Conservation (phyloP, 2,888 invertebrate genomes). For the Nomada hirtipes region DNA sequence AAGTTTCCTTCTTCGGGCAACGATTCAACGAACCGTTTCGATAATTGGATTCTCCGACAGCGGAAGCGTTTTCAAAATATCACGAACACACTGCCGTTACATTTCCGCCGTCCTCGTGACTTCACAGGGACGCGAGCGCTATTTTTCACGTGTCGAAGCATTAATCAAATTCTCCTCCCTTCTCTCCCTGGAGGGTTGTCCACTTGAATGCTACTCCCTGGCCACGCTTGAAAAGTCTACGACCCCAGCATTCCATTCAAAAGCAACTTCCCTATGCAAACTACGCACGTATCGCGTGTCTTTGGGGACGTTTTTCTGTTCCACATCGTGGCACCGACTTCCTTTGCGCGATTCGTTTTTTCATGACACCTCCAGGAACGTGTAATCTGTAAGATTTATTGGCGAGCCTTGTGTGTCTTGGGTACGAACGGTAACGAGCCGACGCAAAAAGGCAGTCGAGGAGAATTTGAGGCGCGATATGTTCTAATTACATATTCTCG, state of each 20-base stretch:
- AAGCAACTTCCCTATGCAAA: slow-evolving; percentile 29
- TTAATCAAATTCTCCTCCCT: slow-evolving; percentile 76
- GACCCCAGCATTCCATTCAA: slow-evolving; percentile 34
- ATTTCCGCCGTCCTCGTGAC: slow-evolving; percentile 41
- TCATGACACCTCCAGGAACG: background rate
- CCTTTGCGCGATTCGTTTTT: background rate
- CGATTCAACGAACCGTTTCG: slow-evolving; percentile 28
- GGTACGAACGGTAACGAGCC: background rate
- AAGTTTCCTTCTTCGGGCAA: slow-evolving; percentile 15
- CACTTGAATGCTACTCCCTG: slow-evolving; percentile 43
- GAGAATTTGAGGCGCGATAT: background rate
- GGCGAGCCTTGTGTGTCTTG: too few relatives aligned
- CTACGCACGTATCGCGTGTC: slow-evolving; percentile 12
- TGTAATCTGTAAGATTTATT: slow-evolving; percentile 7
- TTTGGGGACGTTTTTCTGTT: slow-evolving; percentile 4
- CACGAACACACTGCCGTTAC: slow-evolving; percentile 24
- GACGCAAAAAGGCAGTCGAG: background rate
- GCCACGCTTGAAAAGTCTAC: slow-evolving; percentile 29
- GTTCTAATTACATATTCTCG: slow-evolving; percentile 23
- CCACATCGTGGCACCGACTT: background rate
- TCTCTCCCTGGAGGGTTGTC: slow-evolving; percentile 37
- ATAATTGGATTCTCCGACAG: slow-evolving; percentile 38
- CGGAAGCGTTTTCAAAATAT: slow-evolving; percentile 39
- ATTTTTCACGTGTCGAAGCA: slow-evolving; percentile 78
- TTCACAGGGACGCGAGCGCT: slow-evolving; percentile 59